Evolutionary conservation across 2,113 vertebrate genomes (phyloP), one percentile per base, ranked within the genome.

Genomic region (Perca schrenkii): DNA sequence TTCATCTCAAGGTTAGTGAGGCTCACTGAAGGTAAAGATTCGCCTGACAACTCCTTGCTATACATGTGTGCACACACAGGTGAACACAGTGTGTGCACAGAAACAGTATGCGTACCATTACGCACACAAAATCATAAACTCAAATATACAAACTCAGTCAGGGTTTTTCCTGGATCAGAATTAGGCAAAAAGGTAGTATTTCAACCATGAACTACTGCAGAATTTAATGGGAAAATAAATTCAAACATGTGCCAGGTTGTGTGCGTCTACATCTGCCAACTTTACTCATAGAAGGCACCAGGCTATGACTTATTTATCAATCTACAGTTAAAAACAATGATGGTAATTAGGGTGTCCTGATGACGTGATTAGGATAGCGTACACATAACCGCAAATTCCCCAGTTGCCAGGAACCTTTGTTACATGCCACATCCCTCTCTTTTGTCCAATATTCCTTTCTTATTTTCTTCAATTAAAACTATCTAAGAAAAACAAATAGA

Each of bases 1-100:
- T 88, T 76, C 67, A 79, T 88, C 78, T 69, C 91, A 92, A 93
- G 91, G 92, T 94, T 89, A 94, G 81, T 83, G 81, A 83, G 79
- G 73, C 63, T 88, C 83, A 84, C 62, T 3, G 65, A 77, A 82
- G 79, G 85, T 84, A 87, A 88, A 87, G 75, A 84, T 91, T 83
- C 91, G 89, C 71, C 79, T 63, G 58, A 87, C 67, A 79, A 79
- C 76, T 77, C 52, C 2, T 6, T 43, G 21, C 77, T 73, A 53
- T 21, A 58, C 50, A 68, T 68, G 62, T 65, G 69, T 13, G 53
- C 46, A 17, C 63, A 77, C 43, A 82, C 56, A 63, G 78, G 74
- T 79, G 50, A 83, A 56, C 36, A 62, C 36, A 62, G 31, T 57
- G 11, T 62, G 36, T 28, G 36, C 36, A 82, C 22, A 78, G 53